phyloP scores from a whole-genome alignment of 2,113 vertebrate genomes.

The Phaetusa simplex region DNA sequence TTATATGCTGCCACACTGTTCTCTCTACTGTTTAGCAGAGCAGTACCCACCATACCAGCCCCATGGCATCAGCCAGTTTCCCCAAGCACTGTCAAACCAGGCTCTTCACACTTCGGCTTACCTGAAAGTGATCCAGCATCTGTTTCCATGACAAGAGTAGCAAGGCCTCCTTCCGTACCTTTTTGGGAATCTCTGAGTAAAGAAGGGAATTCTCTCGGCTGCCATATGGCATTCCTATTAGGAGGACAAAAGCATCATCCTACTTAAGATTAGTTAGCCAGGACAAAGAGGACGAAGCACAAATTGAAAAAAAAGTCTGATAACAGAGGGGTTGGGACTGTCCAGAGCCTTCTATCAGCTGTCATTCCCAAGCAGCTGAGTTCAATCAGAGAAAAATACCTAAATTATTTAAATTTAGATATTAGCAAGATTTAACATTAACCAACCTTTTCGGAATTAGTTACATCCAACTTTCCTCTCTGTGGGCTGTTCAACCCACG shows the following conservation, averaged over 20 bases:
- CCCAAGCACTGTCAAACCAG: neutral
- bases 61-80: neutral
- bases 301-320: neutral
- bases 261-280: neutral
- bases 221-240: constrained; percentile 92
- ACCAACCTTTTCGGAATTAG: neutral
- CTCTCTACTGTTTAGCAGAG: neutral
- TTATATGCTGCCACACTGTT: rapidly evolving
- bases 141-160: constrained; percentile 96
- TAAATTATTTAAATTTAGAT: neutral
- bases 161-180: constrained; percentile 92
- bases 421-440: neutral
- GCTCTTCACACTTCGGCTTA: constrained; percentile 25
- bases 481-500: neutral
- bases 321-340: neutral
- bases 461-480: neutral
- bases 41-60: neutral
- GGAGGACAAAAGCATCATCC: neutral
- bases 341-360: neutral
- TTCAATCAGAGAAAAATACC: neutral
- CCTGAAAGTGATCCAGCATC: constrained; percentile 99
- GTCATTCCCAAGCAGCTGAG: neutral
- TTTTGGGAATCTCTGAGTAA: constrained; percentile 97
- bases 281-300: neutral
- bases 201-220: constrained; percentile 97